Evolutionary conservation across 2,888 invertebrate species (phyloP).

Genomic region (Hydrotaea diabolus): DNA sequence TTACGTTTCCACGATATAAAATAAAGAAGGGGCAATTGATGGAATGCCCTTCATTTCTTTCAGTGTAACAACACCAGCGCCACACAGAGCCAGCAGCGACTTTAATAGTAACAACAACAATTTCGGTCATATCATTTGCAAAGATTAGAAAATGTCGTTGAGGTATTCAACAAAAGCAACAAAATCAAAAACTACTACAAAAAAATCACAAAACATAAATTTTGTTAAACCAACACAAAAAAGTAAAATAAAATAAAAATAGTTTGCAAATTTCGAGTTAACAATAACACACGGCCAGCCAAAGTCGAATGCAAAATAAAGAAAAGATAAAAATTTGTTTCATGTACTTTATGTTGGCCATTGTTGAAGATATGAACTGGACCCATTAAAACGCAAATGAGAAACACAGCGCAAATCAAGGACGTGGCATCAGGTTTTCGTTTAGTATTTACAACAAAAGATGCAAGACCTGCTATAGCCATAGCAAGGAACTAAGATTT

Average conservation of each 20-base stretch:
- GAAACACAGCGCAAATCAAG: neutral
- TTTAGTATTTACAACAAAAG: too few relatives aligned
- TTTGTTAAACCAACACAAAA: slow-evolving; percentile 18
- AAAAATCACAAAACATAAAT: slow-evolving; percentile 47
- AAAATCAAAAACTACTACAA: too few relatives aligned
- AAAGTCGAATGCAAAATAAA: neutral
- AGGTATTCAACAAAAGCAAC: neutral
- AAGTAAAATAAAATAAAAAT: neutral
- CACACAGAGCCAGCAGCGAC: slow-evolving; percentile 48
- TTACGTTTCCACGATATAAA: too few relatives aligned
- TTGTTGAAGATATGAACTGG: slow-evolving; percentile 9
- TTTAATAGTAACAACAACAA: slow-evolving; percentile 50
- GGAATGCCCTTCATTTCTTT: too few relatives aligned
- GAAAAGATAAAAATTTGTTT: slow-evolving; percentile 9
- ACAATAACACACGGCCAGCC: neutral
- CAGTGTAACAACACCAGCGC: slow-evolving; percentile 48
- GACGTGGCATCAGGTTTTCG: neutral
- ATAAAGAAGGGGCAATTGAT: too few relatives aligned
- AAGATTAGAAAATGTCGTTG: slow-evolving; percentile 43
- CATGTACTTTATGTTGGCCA: neutral
- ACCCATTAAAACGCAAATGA: neutral
- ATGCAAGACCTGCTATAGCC: too few relatives aligned
- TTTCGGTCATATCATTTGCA: slow-evolving; percentile 51
- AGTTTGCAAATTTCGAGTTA: neutral
- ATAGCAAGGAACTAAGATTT: too few relatives aligned